A percentile compares a stretch with the other conserved stretches of the same genome.
Conservation (phyloP, 2,113 vertebrate genomes). For the Patagioenas fasciata region DNA sequence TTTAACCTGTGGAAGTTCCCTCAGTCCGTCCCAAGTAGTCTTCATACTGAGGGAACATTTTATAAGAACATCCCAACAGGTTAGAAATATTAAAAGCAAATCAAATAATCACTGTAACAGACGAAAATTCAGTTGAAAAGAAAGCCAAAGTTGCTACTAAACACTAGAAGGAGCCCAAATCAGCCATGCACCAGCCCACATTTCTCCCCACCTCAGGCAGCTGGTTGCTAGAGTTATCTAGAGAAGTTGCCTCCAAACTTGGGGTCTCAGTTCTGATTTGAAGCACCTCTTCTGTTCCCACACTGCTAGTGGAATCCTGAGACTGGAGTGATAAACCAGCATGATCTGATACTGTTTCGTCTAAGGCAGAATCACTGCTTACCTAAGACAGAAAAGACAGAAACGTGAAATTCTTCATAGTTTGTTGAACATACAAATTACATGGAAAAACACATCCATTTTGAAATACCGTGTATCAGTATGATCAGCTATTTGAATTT, state of each 20-base stretch:
- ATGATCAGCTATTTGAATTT: background rate
- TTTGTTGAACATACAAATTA: background rate
- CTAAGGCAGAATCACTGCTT: slow-evolving; percentile 86
- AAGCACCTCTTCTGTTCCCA: slow-evolving; percentile 85
- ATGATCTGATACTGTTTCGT: slow-evolving; percentile 87
- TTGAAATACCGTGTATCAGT: background rate
- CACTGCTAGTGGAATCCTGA: slow-evolving; percentile 89
- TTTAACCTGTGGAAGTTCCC: slow-evolving; percentile 77
- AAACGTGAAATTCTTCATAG: background rate
- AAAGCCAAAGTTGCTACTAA: slow-evolving; percentile 42
- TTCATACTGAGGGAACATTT: background rate
- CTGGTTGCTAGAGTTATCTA: slow-evolving; percentile 95
- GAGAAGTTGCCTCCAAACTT: slow-evolving; percentile 87
- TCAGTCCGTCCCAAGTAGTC: background rate
- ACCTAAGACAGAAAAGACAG: slow-evolving; percentile 75
- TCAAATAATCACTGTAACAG: slow-evolving; percentile 71
- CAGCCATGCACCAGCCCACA: slow-evolving; percentile 87
- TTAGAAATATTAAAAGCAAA: slow-evolving; percentile 81
- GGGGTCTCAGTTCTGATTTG: slow-evolving; percentile 87
- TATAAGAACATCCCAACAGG: slow-evolving; percentile 68
- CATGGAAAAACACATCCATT: background rate
- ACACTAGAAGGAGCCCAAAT: slow-evolving; percentile 85
- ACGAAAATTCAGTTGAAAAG: slow-evolving; percentile 64
- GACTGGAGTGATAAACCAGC: slow-evolving; percentile 88
- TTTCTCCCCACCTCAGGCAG: slow-evolving; percentile 98